Evolutionary conservation across 1,140 invertebrate genomes (phyloP), one percentile per base, ranked within the genome.

Genomic region (Ditylenchus dipsaci): DNA sequence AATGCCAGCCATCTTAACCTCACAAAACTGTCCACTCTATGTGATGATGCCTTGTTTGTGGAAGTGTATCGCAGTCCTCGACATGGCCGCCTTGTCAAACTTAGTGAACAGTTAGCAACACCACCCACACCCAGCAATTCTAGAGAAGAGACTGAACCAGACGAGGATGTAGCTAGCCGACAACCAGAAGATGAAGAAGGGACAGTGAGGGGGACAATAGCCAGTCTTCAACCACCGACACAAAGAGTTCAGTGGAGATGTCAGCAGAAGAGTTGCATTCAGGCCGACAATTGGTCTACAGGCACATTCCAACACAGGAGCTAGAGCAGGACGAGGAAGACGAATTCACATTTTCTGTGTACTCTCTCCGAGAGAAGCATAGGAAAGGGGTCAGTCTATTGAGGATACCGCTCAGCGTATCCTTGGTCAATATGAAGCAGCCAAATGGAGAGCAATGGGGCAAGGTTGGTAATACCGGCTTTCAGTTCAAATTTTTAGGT

Each of bases 1-100:
- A 78, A 78, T 53, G 11, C 47, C 8, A 57, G 61, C 23, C 53
- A 75, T 58, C 7, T 78, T 15, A 77, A 78, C 63, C 56, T 79
- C n/a, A 64, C 62, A 3, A 59, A 68, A 60, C 42, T 78, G 5
- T n/a, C 53, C n/a, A 67, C 47, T 13, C 33, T 56, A 9, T 57
- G 30, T n/a, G 68, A 77, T 15, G 75, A 77, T 30, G 33, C 56
- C 19, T 59, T 77, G 15, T 64, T 79, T 15, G 26, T 74, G n/a
- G 60, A 74, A 38, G 56, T 79, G n/a, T 5, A 63, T 15, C 49
- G 59, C 1, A 9, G 19, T 3, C 77, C 76, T 45, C 45, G 19
- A 19, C 33, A 64, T 19, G 76, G 76, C 1, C 29, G 57, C 17
- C 19, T 78, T 13, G 53, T 65, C 19, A 23, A 68, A 33, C 42